Percentiles rank a stretch among this genome's conserved stretches.
Evolutionary conservation across 1,140 invertebrate genomes (phyloP).

Genomic region (Wasmannia auropunctata): DNA sequence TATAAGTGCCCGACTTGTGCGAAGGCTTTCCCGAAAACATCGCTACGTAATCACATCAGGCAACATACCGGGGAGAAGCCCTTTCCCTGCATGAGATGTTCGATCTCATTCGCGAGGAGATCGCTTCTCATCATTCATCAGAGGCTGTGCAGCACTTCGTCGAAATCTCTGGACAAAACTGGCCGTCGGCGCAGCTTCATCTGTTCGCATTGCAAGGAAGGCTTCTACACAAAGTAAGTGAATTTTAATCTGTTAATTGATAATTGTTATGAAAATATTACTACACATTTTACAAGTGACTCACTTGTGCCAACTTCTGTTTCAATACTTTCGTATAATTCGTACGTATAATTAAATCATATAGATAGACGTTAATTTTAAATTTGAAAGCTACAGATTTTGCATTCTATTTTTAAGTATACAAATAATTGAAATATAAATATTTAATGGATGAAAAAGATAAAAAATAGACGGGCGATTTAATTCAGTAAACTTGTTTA

Average conservation of each 20-base stretch:
- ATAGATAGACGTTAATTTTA: neutral
- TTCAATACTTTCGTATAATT: neutral
- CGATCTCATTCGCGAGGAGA: slow-evolving; percentile 88
- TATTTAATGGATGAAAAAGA: neutral
- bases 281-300: neutral
- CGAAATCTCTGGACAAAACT: slow-evolving; percentile 27
- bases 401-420: neutral
- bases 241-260: neutral
- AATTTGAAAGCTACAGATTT: neutral
- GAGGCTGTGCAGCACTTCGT: slow-evolving; percentile 69
- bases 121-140: slow-evolving; percentile 85
- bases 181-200: slow-evolving; percentile 77
- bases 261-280: neutral
- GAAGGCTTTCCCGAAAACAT: slow-evolving; percentile 89
- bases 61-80: slow-evolving; percentile 93
- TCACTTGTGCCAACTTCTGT: neutral
- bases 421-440: neutral
- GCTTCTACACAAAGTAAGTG: slow-evolving; percentile 88
- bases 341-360: neutral
- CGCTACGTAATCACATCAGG: slow-evolving; percentile 89
- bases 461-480: neutral
- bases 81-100: slow-evolving; percentile 88
- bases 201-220: slow-evolving; percentile 87
- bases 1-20: slow-evolving; percentile 89
- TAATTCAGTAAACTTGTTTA: neutral